Base-by-base conservation (phyloP, 2,888 invertebrate species). In the Patella pellucida region DNA sequence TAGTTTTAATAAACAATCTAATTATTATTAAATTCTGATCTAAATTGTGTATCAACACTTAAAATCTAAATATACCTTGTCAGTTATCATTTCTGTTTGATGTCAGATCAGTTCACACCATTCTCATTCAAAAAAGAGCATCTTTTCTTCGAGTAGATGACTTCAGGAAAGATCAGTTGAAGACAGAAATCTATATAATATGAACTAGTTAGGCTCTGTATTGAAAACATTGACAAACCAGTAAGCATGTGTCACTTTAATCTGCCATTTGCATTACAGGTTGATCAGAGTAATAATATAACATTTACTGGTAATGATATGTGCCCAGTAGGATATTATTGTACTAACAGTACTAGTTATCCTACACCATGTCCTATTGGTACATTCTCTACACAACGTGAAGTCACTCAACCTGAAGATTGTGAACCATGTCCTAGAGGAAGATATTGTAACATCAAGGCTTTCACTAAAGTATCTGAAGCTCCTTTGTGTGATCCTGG, bases 301-400 rank as follows among this genome's bases (percentile, higher is more conserved):
- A 84, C 85, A 23, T 89, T 85, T 83, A 88, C 87, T 68, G 90
- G 89, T 16, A 89, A 89, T 80, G 87, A 89, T 79, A 76, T 84
- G 5, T 90, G 90, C 78, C 90, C 90, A 2, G 76, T 85, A 14
- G 90, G 90, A 51, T 89, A 88, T 80, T 90, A 85, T 80, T 90
- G 90, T 80, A 81, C 85, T 14, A 87, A 85, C 69, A 88, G 87
- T 31, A 85, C 88, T 9, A 81, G 78, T 52, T 87, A 88, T 78
- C 90, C 90, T 1, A 54, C 76, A 15, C 86, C 89, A 3, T 89
- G 89, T 76, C 90, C 90, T 14, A 76, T 84, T 1, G 89, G 90
- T 19, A 89, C 89, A 9, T 90, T 86, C 85, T 88, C 89, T 15
- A 81, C 81, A 27, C 82, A 82, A 50, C 77, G 78, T 14, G 84